Evolutionary conservation across 2,113 vertebrate genomes (phyloP), one percentile per base, ranked within the genome.

Genomic region (Crotalus viridis): DNA sequence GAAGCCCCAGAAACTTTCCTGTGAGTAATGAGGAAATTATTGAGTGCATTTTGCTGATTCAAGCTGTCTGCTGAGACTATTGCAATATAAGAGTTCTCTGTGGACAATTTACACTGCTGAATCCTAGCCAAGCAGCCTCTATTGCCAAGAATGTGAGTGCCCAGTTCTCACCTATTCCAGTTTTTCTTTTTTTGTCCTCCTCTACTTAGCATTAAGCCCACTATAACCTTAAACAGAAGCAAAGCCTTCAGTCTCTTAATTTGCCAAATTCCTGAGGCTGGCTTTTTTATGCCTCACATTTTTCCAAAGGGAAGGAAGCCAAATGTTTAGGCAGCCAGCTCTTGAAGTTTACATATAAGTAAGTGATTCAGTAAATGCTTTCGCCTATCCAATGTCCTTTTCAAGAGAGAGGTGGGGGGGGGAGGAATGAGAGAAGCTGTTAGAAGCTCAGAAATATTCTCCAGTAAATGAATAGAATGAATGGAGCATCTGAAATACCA

Each of bases 11-110:
- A 91, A 85, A 85, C 69, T 55, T 51, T 10, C 17, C 33, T 39
- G 6, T 55, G 5, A 4, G 52, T 21, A 92, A 43, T 21, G 1
- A 87, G 57, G 12, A 86, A 61, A 87, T 28, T 54, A 64, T 91
- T 89, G 56, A 86, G 85, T 86, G 87, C 33, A 64, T 89, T 93
- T 89, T 91, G 46, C 55, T 54, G 74, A 86, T 89, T 88, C 26
- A 54, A 69, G 26, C 21, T 89, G 87, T 87, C 91, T 61, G 48
- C 24, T 19, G 69, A 33, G 93, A 19, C 1, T 56, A 55, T 93
- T 93, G 0, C 87, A 88, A 89, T 52, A 24, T 0, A 0, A 22
- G 26, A 85, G 54, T 12, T 39, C 10, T 3, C 24, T 17, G 46
- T 0, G 26, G 89, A 92, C n/a, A 85, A 17, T 1, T 33, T 85